A percentile compares a stretch with the other conserved stretches of the same genome.
phyloP scores from a whole-genome alignment of 2,888 invertebrate genomes.

The Ethmia dodecea region DNA sequence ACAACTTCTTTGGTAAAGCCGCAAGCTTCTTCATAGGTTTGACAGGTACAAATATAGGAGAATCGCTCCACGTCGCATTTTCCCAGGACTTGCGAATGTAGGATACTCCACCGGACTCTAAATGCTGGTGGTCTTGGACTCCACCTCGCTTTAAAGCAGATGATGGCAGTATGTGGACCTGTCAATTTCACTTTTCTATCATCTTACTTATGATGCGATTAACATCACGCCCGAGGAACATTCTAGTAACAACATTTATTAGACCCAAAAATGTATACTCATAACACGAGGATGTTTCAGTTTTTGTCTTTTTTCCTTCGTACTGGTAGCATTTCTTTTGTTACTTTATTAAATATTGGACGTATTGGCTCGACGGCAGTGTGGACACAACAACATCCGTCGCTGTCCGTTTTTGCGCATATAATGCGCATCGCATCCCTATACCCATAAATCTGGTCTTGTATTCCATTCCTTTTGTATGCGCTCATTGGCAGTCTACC shows the following conservation, averaged over 20 bases:
- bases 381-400: conserved; percentile 35
- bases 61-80: conserved; percentile 40
- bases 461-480: conserved; percentile 60
- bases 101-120: conserved; percentile 55
- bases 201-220: too few relatives aligned
- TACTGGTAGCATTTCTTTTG: conserved; percentile 48
- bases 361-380: conserved; percentile 49
- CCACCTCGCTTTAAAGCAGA: conserved; percentile 63
- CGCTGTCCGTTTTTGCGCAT: conserved; percentile 35
- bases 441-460: conserved; percentile 65
- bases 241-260: not conserved
- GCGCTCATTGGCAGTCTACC: conserved; percentile 60
- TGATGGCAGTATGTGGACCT: conserved; percentile 57
- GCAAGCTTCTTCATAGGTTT: conserved; percentile 57
- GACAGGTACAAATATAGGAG: conserved; percentile 43
- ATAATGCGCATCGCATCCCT: conserved; percentile 56
- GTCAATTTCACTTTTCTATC: too few relatives aligned
- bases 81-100: conserved; percentile 60
- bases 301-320: conserved; percentile 42
- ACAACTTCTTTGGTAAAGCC: conserved; percentile 39
- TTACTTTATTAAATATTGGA: conserved; percentile 43
- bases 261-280: too few relatives aligned
- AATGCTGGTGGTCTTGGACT: conserved; percentile 58
- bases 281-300: conserved; percentile 18
- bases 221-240: too few relatives aligned